Percentiles rank a stretch among this genome's conserved stretches.
Conservation (phyloP, 2,888 invertebrate genomes). For the Aspidiotus rigidus region DNA sequence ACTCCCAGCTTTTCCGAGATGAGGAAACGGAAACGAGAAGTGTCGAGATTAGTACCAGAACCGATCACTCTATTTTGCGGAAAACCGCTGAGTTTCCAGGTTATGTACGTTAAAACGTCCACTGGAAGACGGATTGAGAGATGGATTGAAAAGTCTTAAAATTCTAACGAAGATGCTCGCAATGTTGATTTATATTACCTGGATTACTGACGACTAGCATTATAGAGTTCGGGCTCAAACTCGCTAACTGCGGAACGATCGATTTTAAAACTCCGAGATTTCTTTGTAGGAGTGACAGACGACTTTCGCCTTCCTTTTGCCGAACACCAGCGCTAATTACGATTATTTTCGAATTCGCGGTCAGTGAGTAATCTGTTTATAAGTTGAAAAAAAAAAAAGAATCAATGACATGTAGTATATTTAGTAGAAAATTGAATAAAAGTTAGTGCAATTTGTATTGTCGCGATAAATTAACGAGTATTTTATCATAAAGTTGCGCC, state of each 20-base stretch:
- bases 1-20: slow-evolving; percentile 72
- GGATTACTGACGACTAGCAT: slow-evolving; percentile 84
- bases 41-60: slow-evolving; percentile 87
- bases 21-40: slow-evolving; percentile 79
- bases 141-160: neutral
- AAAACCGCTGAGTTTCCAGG: slow-evolving; percentile 88
- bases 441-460: too few species aligned
- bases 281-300: slow-evolving; percentile 78
- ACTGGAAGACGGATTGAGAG: slow-evolving; percentile 46
- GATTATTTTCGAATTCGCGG: slow-evolving; percentile 72
- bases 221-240: slow-evolving; percentile 77
- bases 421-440: too few species aligned
- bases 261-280: slow-evolving; percentile 81
- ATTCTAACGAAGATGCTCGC: neutral
- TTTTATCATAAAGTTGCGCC: too few species aligned
- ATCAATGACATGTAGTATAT: too few species aligned
- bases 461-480: too few species aligned
- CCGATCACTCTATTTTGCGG: slow-evolving; percentile 82
- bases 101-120: slow-evolving; percentile 83
- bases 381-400: too few species aligned
- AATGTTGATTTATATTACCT: slow-evolving; percentile 39
- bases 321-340: slow-evolving; percentile 86
- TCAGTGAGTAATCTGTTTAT: slow-evolving; percentile 43
- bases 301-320: slow-evolving; percentile 78
- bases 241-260: slow-evolving; percentile 71